phyloP scores from a whole-genome alignment of 1,140 invertebrate species.

The Aphelinus certus region DNA sequence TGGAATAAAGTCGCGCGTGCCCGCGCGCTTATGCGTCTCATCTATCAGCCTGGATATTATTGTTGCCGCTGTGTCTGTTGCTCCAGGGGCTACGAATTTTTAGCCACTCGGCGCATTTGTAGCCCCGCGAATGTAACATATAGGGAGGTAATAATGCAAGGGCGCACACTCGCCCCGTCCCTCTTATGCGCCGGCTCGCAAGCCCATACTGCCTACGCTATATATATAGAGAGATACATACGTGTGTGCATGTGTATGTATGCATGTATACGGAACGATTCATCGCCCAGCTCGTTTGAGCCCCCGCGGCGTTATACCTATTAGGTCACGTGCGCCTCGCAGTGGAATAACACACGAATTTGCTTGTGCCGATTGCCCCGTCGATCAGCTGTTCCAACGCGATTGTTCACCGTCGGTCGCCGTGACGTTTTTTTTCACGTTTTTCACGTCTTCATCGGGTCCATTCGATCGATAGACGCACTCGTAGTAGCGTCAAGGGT shows the following conservation, averaged over 20 bases:
- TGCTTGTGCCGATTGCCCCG: background rate
- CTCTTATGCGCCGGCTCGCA: background rate
- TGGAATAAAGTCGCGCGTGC: constrained; percentile 61
- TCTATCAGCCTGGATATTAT: constrained; percentile 66
- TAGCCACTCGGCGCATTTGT: constrained; percentile 56
- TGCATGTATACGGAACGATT: constrained; percentile 4
- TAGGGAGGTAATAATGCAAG: constrained; percentile 62
- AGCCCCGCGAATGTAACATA: constrained; percentile 61
- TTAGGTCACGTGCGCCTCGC: constrained; percentile 41
- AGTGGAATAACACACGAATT: background rate
- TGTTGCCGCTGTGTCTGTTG: constrained; percentile 54
- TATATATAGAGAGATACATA: too few relatives aligned
- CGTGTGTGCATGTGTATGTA: too few relatives aligned
- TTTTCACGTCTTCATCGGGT: too few relatives aligned
- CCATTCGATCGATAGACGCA: too few relatives aligned
- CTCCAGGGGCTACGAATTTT: constrained; percentile 57
- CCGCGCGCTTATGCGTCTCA: constrained; percentile 62
- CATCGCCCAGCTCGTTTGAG: constrained; percentile 30
- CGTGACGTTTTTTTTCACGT: background rate
- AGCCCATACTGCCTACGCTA: too few relatives aligned
- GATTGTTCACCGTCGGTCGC: background rate
- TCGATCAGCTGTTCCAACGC: too few relatives aligned
- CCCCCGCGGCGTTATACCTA: constrained; percentile 34
- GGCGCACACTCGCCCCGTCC: constrained; percentile 40
- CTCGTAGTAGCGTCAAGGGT: too few relatives aligned